phyloP scores from a whole-genome alignment of 2,797 vertebrate species.

The Melanotaenia boesemani region DNA sequence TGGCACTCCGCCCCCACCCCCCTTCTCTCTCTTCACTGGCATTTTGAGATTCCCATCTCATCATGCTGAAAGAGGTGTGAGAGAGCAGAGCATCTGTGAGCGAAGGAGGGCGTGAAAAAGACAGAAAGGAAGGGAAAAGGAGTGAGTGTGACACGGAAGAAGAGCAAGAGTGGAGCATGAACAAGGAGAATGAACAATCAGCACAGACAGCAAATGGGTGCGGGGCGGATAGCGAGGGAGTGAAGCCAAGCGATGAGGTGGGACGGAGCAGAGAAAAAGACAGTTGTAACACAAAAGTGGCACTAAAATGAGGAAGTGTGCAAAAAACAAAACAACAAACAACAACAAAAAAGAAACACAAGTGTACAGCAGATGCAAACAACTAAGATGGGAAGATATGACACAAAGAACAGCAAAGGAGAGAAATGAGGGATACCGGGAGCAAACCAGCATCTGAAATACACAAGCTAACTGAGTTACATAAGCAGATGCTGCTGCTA shows the following conservation, averaged over 20 bases:
- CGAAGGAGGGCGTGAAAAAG: slow-evolving; percentile 38
- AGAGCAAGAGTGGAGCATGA: slow-evolving; percentile 56
- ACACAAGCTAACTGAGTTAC: slow-evolving; percentile 82
- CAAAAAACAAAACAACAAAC: slow-evolving; percentile 28
- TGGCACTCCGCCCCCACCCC: slow-evolving; percentile 27
- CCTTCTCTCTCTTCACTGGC: slow-evolving; percentile 31
- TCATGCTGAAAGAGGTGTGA: slow-evolving; percentile 65
- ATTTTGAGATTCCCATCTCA: slow-evolving; percentile 72
- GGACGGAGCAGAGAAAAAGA: slow-evolving; percentile 49
- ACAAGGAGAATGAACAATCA: slow-evolving; percentile 67
- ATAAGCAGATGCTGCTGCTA: slow-evolving; percentile 80
- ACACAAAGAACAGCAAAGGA: slow-evolving; percentile 56
- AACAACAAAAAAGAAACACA: slow-evolving; percentile 30
- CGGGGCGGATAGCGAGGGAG: slow-evolving; percentile 42
- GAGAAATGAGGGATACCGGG: slow-evolving; percentile 57
- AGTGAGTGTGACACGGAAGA: slow-evolving; percentile 55
- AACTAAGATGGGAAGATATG: slow-evolving; percentile 49
- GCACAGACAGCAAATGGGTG: slow-evolving; percentile 63
- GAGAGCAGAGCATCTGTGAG: slow-evolving; percentile 53
- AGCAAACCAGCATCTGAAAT: slow-evolving; percentile 71
- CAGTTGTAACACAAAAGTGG: slow-evolving; percentile 62
- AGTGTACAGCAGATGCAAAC: slow-evolving; percentile 35
- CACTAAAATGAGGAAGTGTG: slow-evolving; percentile 58
- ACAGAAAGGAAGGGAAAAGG: slow-evolving; percentile 45
- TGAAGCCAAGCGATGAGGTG: slow-evolving; percentile 43